phyloP scores from a whole-genome alignment of 2,888 invertebrate genomes.

The Eupithecia tripunctaria region DNA sequence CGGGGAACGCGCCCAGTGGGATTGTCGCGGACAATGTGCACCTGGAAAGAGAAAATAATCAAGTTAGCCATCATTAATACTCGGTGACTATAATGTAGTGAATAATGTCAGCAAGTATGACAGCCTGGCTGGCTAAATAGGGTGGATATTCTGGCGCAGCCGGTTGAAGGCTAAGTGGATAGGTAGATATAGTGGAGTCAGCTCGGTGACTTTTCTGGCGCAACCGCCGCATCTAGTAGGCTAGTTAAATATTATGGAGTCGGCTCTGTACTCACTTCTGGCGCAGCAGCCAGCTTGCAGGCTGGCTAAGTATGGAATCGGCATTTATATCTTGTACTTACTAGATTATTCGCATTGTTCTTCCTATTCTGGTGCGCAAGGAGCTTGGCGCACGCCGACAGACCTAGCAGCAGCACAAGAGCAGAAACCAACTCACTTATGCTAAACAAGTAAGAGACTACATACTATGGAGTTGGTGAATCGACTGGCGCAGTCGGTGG shows the following conservation, averaged over 20 bases:
- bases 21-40: constrained; percentile 67
- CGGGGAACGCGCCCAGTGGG: constrained; percentile 45
- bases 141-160: not conserved
- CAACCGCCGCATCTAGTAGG: not conserved
- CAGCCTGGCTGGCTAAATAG: not conserved
- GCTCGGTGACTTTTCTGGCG: not conserved
- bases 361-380: constrained; percentile 17
- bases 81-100: too few species aligned
- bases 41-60: constrained; percentile 55
- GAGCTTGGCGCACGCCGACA: constrained; percentile 65
- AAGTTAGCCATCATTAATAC: not conserved
- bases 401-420: constrained; percentile 53
- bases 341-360: constrained; percentile 48
- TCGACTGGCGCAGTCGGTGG: not conserved
- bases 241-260: not conserved
- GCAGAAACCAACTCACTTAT: too few species aligned
- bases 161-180: not conserved
- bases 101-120: not conserved
- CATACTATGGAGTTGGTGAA: not conserved
- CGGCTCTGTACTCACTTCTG: not conserved
- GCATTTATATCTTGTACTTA: not conserved
- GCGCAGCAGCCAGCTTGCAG: not conserved
- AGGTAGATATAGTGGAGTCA: not conserved
- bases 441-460: not conserved
- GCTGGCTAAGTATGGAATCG: not conserved